Base-by-base conservation (phyloP, 2,113 vertebrate genomes). In the Miniopterus natalensis region DNA sequence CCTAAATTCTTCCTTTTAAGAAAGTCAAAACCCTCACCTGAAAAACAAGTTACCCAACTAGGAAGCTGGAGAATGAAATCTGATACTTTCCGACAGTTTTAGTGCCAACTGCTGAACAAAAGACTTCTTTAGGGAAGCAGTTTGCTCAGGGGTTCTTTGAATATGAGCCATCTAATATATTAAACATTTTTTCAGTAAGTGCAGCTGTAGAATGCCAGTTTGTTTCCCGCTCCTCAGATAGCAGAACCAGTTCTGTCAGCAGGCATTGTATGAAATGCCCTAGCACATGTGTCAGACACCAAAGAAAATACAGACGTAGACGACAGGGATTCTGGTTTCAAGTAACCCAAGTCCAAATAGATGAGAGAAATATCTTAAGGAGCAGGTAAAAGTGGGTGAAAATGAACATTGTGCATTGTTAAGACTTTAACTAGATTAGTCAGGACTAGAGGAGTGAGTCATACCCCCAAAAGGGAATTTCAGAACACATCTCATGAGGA, bases 31-130 rank as follows among this genome's bases (percentile, higher is more conserved):
- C 8, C 40, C 77, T 95, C 40, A 92, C 49, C 68, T 86, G 51
- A 89, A 92, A 97, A 95, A 91, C 77, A 92, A 89, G 73, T 92
- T 96, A 83, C 68, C 66, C 86, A 95, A 87, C 53, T 75, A 86
- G 85, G 55, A 97, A 92, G 59, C 93, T 87, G 92, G 90, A 86
- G 96, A 94, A 88, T 95, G 88, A 93, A 96, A 94, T 86, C 29
- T 91, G 92, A 96, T 75, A 89, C 84, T 87, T 91, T 86, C 57
- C 75, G 92, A 79, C 91, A 93, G 84, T 97, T 96, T 97, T 91
- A 75, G 55, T 95, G 96, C 96, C 96, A 97, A 51, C 84, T 92
- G 86, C 74, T 95, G 70, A 97, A 97, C 95, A 97, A 97, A 95
- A 92, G 95, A 29, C 70, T 95, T 88, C 85, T 97, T 94, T 90